Evolutionary conservation across 2,888 invertebrate species (phyloP).

Genomic region (Acanthosepion pharaonis): DNA sequence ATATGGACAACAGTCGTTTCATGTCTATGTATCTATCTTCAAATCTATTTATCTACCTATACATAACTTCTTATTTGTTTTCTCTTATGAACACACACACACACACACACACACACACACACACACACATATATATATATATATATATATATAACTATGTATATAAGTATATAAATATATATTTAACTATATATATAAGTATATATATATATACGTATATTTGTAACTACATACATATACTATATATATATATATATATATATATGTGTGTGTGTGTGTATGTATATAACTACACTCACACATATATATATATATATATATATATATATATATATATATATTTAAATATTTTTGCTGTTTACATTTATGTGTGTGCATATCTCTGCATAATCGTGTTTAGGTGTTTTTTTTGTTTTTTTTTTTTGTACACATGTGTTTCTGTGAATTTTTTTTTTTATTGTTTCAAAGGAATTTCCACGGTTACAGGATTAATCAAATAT

Average conservation of each 20-base stretch:
- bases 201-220: not conserved
- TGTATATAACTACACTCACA: too few species aligned
- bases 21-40: too few species aligned
- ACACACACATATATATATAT: not conserved
- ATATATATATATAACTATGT: not conserved
- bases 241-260: not conserved
- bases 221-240: too few species aligned
- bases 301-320: not conserved
- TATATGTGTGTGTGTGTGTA: too few species aligned
- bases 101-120: not conserved
- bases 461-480: not conserved
- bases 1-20: too few species aligned
- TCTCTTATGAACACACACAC: not conserved
- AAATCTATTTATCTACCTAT: too few species aligned
- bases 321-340: constrained; percentile 33
- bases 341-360: not conserved
- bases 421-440: not conserved
- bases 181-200: not conserved
- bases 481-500: not conserved
- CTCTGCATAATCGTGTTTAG: not conserved
- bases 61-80: not conserved
- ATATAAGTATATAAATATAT: not conserved
- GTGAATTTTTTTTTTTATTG: not conserved
- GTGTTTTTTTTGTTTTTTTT: not conserved
- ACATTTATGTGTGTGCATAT: not conserved